Conservation (phyloP, 1,140 invertebrate species). For the Drosophila hydei region DNA sequence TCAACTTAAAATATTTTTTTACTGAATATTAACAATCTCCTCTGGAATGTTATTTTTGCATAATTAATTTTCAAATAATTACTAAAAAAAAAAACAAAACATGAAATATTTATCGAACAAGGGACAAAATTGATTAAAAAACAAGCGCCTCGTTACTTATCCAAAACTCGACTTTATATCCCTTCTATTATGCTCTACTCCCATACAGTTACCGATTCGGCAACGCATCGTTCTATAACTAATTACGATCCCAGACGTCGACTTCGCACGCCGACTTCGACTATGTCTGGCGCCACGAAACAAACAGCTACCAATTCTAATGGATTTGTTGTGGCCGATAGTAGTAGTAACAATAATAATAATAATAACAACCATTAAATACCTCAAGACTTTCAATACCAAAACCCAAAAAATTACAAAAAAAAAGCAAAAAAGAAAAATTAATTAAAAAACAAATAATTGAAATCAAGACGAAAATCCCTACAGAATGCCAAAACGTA, state of each 20-base stretch:
- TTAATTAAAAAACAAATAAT: conserved; percentile 1
- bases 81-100: conserved; percentile 52
- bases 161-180: conserved; percentile 69
- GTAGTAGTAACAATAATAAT: conserved; percentile 71
- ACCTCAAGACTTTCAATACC: conserved; percentile 41
- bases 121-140: conserved; percentile 30
- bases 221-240: conserved; percentile 79
- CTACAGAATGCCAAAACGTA: conserved; percentile 44
- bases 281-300: conserved; percentile 72
- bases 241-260: conserved; percentile 82
- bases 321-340: conserved; percentile 80
- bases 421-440: conserved; percentile 22
- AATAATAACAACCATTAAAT: conserved; percentile 51
- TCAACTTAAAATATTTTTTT: conserved; percentile 16
- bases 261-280: conserved; percentile 68
- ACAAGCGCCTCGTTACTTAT: conserved; percentile 35
- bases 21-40: conserved; percentile 39
- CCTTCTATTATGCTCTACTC: conserved; percentile 81
- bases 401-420: conserved; percentile 25
- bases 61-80: conserved; percentile 74
- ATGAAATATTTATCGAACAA: conserved; percentile 34
- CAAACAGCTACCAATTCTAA: conserved; percentile 64
- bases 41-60: conserved; percentile 71
- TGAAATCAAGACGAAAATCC: conserved; percentile 41
- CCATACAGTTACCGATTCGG: conserved; percentile 82